Evolutionary conservation across 2,113 vertebrate species (phyloP).

Genomic region (Enhydra lutris): DNA sequence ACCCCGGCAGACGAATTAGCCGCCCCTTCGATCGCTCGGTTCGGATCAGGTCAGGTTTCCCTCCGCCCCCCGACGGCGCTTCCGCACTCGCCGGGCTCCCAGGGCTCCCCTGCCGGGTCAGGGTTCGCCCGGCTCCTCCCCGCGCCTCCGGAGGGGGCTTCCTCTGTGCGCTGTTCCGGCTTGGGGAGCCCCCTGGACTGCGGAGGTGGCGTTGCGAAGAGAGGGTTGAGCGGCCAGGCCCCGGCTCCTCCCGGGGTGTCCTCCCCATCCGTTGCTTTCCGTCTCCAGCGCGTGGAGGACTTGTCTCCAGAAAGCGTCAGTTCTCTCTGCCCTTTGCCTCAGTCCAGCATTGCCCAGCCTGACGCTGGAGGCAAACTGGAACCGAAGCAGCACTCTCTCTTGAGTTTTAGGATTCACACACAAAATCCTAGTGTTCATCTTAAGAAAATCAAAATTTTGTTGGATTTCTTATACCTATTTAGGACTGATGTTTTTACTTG

Average conservation of each 20-base stretch:
- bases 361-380: neutral
- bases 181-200: neutral
- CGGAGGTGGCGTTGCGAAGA: neutral
- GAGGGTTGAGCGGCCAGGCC: neutral
- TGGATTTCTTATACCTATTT: neutral
- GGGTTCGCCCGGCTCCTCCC: neutral
- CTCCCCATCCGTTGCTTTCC: neutral
- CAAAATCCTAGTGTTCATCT: neutral
- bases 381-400: neutral
- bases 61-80: neutral
- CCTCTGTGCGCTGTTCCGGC: neutral
- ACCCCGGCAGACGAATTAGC: conserved; percentile 17
- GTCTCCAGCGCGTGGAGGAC: fast-evolving
- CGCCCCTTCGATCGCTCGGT: conserved; percentile 56
- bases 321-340: neutral
- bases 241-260: neutral
- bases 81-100: neutral
- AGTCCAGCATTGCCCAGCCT: neutral
- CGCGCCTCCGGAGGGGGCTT: conserved; percentile 21
- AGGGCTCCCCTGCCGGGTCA: neutral
- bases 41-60: conserved; percentile 64
- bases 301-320: fast-evolving
- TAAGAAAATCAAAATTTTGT: neutral
- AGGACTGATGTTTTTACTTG: neutral
- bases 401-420: neutral